Evolutionary conservation across 2,113 vertebrate genomes (phyloP).

Genomic region (Pygoscelis adeliae): DNA sequence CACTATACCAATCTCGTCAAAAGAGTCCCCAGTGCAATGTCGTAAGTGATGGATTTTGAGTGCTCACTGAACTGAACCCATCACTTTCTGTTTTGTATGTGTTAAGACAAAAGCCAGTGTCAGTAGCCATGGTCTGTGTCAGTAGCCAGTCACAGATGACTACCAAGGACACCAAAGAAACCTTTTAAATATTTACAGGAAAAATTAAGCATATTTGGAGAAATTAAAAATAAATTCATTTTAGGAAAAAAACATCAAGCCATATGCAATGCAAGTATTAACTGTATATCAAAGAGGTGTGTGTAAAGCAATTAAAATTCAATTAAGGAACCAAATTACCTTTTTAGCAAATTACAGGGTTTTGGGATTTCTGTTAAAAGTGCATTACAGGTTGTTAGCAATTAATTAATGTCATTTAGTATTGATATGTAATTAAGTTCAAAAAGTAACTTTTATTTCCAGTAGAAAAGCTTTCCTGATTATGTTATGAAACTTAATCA

Average conservation of each 20-base stretch:
- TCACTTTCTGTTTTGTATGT: not conserved
- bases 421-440: slow-evolving; percentile 45
- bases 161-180: not conserved
- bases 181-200: not conserved
- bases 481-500: slow-evolving; percentile 34
- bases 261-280: not conserved
- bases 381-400: slow-evolving; percentile 27
- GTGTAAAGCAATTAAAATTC: slow-evolving; percentile 33
- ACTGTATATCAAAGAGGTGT: not conserved
- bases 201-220: not conserved
- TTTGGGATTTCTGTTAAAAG: slow-evolving; percentile 35
- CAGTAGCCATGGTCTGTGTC: not conserved
- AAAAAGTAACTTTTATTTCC: slow-evolving; percentile 41
- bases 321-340: slow-evolving; percentile 40
- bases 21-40: not conserved
- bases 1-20: not conserved
- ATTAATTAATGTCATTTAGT: slow-evolving; percentile 45
- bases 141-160: not conserved
- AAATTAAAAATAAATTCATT: not conserved
- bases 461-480: slow-evolving; percentile 24
- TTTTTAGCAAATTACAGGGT: slow-evolving; percentile 29
- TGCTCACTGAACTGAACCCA: not conserved
- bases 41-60: not conserved
- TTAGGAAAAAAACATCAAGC: not conserved
- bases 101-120: not conserved